Base-by-base conservation (phyloP, 2,113 vertebrate species). In the Onychostoma macrolepis region DNA sequence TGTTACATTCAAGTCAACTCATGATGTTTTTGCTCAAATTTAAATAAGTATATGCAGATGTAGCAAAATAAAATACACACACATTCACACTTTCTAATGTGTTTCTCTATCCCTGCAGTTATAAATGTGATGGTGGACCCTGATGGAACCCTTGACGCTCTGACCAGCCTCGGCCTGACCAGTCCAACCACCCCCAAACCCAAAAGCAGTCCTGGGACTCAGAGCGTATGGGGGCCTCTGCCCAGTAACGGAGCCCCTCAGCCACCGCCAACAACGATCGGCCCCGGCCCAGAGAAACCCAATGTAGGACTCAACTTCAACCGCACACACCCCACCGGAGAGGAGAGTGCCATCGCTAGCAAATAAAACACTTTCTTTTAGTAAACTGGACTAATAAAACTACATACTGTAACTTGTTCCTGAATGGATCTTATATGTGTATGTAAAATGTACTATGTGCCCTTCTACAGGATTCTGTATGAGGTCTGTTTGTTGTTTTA, bases 71-170 rank as follows among this genome's bases (percentile, higher is more conserved):
- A 36, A 71, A 36, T 19, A 36, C 6, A 33, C 28, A 69, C 1
- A 3, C 15, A 30, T 77, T 19, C 6, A 77, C 58, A 50, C 43
- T 69, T 50, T 74, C 1, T 86, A 11, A 33, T 43, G 41, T 15
- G 36, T 80, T 81, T 50, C 41, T 53, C 63, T 84, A 17, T 24
- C 76, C 90, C 83, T 63, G 80, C 88, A 99, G 98, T 96, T 24
- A 99, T 99, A 90, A 98, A 99, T 71, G 92, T 97, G 80, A 99
- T 99, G 97, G 97, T 99, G 36, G 98, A 99, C 92, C 98, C 98
- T 4, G 98, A 99, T 50, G 98, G 98, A 83, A 98, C 97, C 78
- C 93, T 99, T 91, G 98, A 99, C 43, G 97, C 97, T 78, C 92
- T 98, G 88, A 96, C 97, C 92, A 97, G 92, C 90, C 94, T 99